Percentiles rank a stretch among this genome's conserved stretches.
phyloP scores from a whole-genome alignment of 2,888 invertebrate species.

The Luperina testacea region DNA sequence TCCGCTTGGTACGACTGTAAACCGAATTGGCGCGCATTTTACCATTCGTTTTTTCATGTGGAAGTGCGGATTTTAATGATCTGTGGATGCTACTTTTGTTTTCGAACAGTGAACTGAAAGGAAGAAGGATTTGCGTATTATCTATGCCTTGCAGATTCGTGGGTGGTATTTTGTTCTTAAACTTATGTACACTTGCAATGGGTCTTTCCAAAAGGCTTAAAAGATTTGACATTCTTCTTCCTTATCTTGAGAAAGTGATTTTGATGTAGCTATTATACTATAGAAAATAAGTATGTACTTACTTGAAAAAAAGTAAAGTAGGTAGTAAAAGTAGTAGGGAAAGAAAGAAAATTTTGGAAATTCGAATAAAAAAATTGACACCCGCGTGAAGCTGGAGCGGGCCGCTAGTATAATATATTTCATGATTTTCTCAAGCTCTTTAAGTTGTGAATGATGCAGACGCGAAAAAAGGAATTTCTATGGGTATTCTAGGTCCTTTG shows the following conservation, averaged over 20 bases:
- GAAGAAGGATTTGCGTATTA: slow-evolving; percentile 32
- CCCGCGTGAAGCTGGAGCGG: too few relatives aligned
- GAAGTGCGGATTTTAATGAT: slow-evolving; percentile 64
- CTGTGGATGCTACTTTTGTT: slow-evolving; percentile 53
- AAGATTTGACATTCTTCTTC: background rate
- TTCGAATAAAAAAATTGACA: too few relatives aligned
- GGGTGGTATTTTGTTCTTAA: background rate
- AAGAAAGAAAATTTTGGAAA: too few relatives aligned
- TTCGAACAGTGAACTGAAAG: slow-evolving; percentile 24
- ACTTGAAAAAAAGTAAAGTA: too few relatives aligned
- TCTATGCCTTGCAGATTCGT: slow-evolving; percentile 4
- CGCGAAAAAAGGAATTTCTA: too few relatives aligned
- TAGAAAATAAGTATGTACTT: background rate
- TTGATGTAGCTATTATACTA: background rate
- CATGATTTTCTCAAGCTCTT: background rate
- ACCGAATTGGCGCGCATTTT: slow-evolving; percentile 74
- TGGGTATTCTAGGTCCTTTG: background rate
- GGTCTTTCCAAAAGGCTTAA: background rate
- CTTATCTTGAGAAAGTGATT: background rate
- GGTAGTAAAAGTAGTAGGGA: too few relatives aligned
- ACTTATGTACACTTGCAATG: background rate
- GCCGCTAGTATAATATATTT: background rate
- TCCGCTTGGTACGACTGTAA: slow-evolving; percentile 73
- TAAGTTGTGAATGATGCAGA: too few relatives aligned
- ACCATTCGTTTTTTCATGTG: slow-evolving; percentile 62